phyloP scores from a whole-genome alignment of 2,888 invertebrate species.

The Melikaiella ostensackeni region DNA sequence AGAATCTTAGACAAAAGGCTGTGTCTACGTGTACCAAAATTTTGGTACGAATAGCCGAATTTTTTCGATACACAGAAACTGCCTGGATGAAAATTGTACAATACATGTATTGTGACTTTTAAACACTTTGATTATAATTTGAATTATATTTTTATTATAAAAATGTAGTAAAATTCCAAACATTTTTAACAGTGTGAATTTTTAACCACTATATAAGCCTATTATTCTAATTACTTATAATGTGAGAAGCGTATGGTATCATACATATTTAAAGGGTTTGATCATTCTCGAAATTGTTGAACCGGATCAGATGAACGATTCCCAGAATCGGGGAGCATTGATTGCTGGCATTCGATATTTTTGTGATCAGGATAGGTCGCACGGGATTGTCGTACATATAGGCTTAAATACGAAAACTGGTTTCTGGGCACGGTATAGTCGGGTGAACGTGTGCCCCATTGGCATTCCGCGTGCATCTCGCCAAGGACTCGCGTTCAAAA shows the following conservation, averaged over 20 bases:
- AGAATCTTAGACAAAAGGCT: too few relatives aligned
- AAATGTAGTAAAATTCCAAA: too few relatives aligned
- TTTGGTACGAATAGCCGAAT: too few relatives aligned
- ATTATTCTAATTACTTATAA: not conserved
- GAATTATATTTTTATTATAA: too few relatives aligned
- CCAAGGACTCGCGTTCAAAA: conserved; percentile 63
- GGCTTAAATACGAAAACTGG: conserved; percentile 62
- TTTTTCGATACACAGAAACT: too few relatives aligned
- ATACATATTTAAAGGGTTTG: not conserved
- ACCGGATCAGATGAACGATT: conserved; percentile 10
- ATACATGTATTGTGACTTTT: too few relatives aligned
- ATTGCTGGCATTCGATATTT: conserved; percentile 8
- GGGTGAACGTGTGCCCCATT: conserved; percentile 61
- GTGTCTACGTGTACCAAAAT: too few relatives aligned
- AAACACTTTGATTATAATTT: too few relatives aligned
- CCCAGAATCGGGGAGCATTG: not conserved
- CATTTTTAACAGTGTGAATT: not conserved
- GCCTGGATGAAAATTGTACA: too few relatives aligned
- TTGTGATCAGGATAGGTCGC: conserved; percentile 21
- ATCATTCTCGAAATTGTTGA: conserved; percentile 7
- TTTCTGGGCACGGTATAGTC: conserved; percentile 50
- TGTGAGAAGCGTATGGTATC: not conserved
- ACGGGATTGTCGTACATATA: conserved; percentile 27
- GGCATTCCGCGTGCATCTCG: conserved; percentile 54
- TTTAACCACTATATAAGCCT: not conserved